phyloP scores from a whole-genome alignment of 2,797 vertebrate genomes.

The Pseudopleuronectes americanus region DNA sequence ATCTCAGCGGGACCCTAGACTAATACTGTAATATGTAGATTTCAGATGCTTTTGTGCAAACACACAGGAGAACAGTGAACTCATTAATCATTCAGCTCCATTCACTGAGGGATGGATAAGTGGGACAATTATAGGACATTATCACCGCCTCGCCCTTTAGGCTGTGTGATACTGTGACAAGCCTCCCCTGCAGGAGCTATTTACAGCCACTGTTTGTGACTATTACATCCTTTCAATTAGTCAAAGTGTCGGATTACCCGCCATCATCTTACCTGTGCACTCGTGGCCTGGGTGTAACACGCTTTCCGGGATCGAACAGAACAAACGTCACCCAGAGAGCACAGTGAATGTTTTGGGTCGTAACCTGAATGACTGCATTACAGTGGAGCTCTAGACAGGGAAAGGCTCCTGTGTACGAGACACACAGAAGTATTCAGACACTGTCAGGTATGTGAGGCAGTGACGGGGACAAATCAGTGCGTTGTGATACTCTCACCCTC shows the following conservation, averaged over 20 bases:
- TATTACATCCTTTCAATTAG: conserved; percentile 1
- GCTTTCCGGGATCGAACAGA: background rate
- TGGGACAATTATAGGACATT: conserved; percentile 34
- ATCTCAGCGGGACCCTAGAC: conserved; percentile 6
- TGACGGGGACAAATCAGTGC: background rate
- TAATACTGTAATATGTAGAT: conserved; percentile 31
- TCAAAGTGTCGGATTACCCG: background rate
- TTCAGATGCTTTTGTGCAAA: conserved; percentile 29
- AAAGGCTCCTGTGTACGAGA: background rate
- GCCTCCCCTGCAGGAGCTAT: conserved; percentile 6
- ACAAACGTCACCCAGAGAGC: background rate
- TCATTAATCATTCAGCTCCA: conserved; percentile 43
- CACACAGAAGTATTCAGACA: conserved; percentile 35
- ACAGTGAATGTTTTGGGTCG: background rate
- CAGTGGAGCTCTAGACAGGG: conserved; percentile 10
- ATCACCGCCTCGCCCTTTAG: conserved; percentile 11
- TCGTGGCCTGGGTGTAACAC: conserved; percentile 7
- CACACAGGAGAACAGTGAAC: conserved; percentile 38
- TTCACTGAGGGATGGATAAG: conserved; percentile 30
- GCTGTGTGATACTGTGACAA: conserved; percentile 27
- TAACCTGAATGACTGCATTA: conserved; percentile 65
- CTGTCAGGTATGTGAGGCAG: conserved; percentile 48
- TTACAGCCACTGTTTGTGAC: conserved; percentile 3
- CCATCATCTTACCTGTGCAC: conserved; percentile 12
- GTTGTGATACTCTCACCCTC: background rate